Conservation (phyloP, 35 echinoderm and acorn worm genomes). For the Ophiothrix spiculata region DNA sequence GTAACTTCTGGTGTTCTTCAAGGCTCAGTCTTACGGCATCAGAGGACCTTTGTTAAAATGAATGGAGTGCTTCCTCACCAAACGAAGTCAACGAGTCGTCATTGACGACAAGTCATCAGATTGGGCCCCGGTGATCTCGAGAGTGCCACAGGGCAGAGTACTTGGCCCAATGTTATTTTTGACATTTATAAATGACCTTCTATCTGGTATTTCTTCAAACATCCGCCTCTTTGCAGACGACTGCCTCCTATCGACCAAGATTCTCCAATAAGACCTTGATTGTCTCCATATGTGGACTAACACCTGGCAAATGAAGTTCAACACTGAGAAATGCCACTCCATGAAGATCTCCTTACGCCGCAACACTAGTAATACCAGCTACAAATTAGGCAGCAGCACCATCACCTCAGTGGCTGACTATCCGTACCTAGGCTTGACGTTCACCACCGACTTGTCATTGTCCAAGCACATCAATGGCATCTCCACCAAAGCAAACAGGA, state of each 20-base stretch:
- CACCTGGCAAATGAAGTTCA: slow-evolving; percentile 55
- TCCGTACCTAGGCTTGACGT: slow-evolving; percentile 23
- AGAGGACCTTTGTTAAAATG: slow-evolving; percentile 20
- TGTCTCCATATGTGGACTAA: slow-evolving; percentile 32
- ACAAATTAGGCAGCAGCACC: not conserved
- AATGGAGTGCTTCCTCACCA: slow-evolving; percentile 50
- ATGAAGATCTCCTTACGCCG: slow-evolving; percentile 18
- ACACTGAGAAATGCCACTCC: slow-evolving; percentile 23
- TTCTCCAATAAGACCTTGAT: slow-evolving; percentile 57
- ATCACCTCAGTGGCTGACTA: slow-evolving; percentile 8
- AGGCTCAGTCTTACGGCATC: slow-evolving; percentile 43
- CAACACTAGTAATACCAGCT: not conserved
- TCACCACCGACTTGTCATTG: slow-evolving; percentile 20
- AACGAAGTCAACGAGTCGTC: slow-evolving; percentile 29
- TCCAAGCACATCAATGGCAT: not conserved
- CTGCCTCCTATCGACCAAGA: slow-evolving; percentile 31
- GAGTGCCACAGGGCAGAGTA: slow-evolving; percentile 64
- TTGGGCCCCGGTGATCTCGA: slow-evolving; percentile 27
- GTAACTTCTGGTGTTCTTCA: too few species aligned
- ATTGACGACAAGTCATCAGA: slow-evolving; percentile 42
- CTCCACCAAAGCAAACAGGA: slow-evolving; percentile 26
- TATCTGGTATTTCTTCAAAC: slow-evolving; percentile 26
- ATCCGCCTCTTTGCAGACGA: slow-evolving; percentile 69
- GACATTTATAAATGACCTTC: too few species aligned
- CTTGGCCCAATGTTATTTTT: slow-evolving; percentile 60